Base-by-base conservation (phyloP, 2,888 invertebrate genomes). In the Hoplodrina ambigua region DNA sequence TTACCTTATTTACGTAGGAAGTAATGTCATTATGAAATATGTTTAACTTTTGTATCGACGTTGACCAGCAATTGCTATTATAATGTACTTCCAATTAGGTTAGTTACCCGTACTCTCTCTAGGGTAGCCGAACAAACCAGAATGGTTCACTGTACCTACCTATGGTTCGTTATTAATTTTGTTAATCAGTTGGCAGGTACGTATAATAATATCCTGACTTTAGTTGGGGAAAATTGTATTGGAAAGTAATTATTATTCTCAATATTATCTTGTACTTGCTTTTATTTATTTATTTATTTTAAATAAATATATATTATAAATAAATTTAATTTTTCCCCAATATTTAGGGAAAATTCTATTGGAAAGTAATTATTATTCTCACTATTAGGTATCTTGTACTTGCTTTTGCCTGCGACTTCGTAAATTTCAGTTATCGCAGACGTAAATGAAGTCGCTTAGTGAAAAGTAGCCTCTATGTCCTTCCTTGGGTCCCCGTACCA, bases 21-120 rank as follows among this genome's bases (percentile, higher is more conserved):
- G 33, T 33, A 8, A 33, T 49, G 49, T 25, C 20, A 49, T 4
- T 20, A 44, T 10, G 13, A 37, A 68, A 59, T 50, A 19, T 11
- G 20, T 50, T 52, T 55, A 49, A 13, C 37, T 20, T 44, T 33
- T 56, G 60, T 46, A 25, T 13, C 5, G 49, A 37, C 50, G 17
- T 30, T 11, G 4, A 55, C 58, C 60, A n/a, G 53, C 50, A 59
- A 52, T 61, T 41, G 33, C 15, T 15, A 46, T 46, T 52, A 53
- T 86, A 87, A 87, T 86, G 82, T 83, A 85, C 81, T 76, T 54
- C 53, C 74, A 86, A 88, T 87, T 86, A 86, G 82, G 80, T 88
- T 85, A 82, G 84, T 83, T 81, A 82, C 63, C 60, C 19, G 19
- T 52, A 64, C 10, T n/a, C 41, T 65, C 56, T 44, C 7, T 30